Base-by-base conservation (phyloP, 2,888 invertebrate species). In the Mylabris sibirica region DNA sequence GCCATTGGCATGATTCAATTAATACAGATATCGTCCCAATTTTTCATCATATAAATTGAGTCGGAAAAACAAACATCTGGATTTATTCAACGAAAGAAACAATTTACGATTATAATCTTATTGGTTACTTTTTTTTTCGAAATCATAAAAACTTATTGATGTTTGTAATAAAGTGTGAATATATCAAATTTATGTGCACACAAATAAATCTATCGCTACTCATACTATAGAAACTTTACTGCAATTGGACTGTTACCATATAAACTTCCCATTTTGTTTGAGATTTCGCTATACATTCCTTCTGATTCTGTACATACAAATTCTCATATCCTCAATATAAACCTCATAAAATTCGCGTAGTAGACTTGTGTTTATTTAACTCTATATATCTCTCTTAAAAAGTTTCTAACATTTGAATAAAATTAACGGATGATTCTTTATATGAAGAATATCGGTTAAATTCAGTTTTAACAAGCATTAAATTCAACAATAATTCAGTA, bases 231-330 rank as follows among this genome's bases (percentile, higher is more conserved):
- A 49, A 20, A 11, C 4, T 6, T 49, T 49, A 6, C 24, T 24
- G 57, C 24, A 57, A 57, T 57, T 57, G 24, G 24, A 24, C 3
- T 57, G 24, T 22, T 14, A 22, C 57, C 24, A 24, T 4, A 57
- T 22, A 57, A 57, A 57, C 49, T 57, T 57, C 57, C 12, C 14
- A 57, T 57, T 57, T 57, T 24, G 57, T 57, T 57, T 14, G 24
- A 14, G 14, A 14, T 24, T 57, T 24, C 20, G 6, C 22, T 24
- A 12, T 24, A 24, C 24, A 57, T 24, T 14, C 57, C 8, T 8
- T 57, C 12, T 57, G 14, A 22, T 57, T 57, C 3, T 22, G 22
- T 57, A 14, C 11, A 1, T 24, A 22, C 22, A 53, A 53, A 53
- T 11, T 57, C 24, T 24, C 24, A 57, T 24, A 57, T 57, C 22